These are phyloP conservation scores for Coreoperca whiteheadi DNA, from an alignment of 2,113 vertebrate species.

Conservation along the genomic window DNA sequence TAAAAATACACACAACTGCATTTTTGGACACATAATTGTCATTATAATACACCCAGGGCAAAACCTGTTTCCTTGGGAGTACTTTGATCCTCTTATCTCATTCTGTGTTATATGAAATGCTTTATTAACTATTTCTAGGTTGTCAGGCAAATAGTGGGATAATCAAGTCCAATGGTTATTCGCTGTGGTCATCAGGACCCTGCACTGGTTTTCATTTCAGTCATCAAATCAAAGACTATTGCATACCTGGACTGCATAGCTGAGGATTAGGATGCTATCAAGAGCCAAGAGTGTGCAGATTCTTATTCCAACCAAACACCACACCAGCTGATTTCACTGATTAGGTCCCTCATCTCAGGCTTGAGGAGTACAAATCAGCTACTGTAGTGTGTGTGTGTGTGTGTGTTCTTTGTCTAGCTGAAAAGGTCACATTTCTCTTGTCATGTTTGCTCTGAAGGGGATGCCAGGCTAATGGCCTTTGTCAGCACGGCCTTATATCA, in stretches of 20 bases:
- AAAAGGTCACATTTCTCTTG: conserved; percentile 53
- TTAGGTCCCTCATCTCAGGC: conserved; percentile 29
- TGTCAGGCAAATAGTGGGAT: neutral
- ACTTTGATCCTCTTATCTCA: neutral
- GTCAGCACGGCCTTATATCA: conserved; percentile 9
- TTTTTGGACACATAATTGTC: neutral
- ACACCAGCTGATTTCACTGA: conserved; percentile 51
- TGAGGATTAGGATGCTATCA: neutral
- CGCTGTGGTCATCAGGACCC: conserved; percentile 8
- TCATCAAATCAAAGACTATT: conserved; percentile 1
- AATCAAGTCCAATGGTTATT: neutral
- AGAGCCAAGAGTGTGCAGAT: conserved; percentile 2
- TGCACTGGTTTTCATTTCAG: conserved; percentile 3
- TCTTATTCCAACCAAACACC: conserved; percentile 36
- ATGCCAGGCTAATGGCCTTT: conserved; percentile 37
- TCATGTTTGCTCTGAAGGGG: conserved; percentile 43
- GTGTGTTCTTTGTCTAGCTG: conserved; percentile 10
- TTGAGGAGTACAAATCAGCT: conserved; percentile 43
- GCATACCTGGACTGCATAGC: neutral
- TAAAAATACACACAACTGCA: neutral
- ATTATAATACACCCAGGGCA: neutral
- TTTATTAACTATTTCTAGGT: conserved; percentile 6
- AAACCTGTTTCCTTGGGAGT: neutral
- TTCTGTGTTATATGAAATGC: neutral
- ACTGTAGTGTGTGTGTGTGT: neutral